Conservation (phyloP, 2,797 vertebrate species). For the Podarcis lilfordi region DNA sequence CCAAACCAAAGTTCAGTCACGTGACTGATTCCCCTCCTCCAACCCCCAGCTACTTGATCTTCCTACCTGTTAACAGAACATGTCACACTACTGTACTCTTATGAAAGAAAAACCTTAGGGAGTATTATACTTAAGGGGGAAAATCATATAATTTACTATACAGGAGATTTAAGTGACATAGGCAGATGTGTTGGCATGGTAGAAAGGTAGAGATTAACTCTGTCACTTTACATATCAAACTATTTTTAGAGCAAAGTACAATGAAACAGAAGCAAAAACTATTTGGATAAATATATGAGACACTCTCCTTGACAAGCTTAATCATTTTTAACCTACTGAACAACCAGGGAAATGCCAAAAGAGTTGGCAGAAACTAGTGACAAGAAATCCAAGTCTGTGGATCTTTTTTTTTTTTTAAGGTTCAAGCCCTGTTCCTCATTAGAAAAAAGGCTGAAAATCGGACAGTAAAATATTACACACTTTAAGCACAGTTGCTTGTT, state of each 20-base stretch:
- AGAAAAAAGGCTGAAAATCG: conserved; percentile 16
- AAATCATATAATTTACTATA: conserved; percentile 22
- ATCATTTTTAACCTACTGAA: conserved; percentile 72
- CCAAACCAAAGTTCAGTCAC: neutral
- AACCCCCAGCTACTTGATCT: neutral
- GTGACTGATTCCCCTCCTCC: neutral
- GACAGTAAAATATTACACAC: conserved; percentile 59
- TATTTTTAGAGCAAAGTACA: conserved; percentile 57
- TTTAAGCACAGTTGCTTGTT: conserved; percentile 31
- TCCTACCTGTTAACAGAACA: neutral
- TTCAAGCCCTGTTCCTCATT: conserved; percentile 36
- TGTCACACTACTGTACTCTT: neutral
- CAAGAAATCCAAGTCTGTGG: conserved; percentile 67
- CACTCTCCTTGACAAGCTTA: conserved; percentile 64
- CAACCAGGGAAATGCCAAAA: conserved; percentile 71
- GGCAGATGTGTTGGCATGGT: conserved; percentile 41
- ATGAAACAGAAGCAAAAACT: conserved; percentile 55
- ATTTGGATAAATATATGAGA: conserved; percentile 59
- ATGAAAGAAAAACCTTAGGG: neutral
- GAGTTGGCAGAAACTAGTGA: conserved; percentile 65
- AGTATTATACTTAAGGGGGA: conserved; percentile 26
- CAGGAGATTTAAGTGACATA: conserved; percentile 37
- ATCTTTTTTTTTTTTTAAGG: conserved; percentile 31
- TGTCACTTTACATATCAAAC: conserved; percentile 31
- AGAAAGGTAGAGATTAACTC: conserved; percentile 20